Percentiles rank a stretch among this genome's conserved stretches.
Conservation (phyloP, 2,888 invertebrate genomes). For the Tetranychus truncatus region DNA sequence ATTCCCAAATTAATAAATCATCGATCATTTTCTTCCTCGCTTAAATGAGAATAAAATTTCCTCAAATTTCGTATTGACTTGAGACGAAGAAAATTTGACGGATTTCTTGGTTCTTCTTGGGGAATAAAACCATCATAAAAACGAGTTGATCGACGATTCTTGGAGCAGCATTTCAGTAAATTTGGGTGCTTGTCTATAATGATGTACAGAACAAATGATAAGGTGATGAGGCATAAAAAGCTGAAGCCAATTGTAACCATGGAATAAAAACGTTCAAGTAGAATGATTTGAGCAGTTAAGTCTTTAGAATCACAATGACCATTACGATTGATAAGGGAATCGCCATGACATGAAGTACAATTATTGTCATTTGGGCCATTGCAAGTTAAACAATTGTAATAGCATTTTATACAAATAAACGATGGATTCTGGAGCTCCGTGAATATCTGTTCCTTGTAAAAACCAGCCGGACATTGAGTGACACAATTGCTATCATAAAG, state of each 20-base stretch:
- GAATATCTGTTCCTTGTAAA: background rate
- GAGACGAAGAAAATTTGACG: background rate
- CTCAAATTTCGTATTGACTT: background rate
- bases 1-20: background rate
- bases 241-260: slow-evolving; percentile 14
- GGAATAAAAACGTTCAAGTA: slow-evolving; percentile 15
- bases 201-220: slow-evolving; percentile 16
- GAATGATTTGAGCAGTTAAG: slow-evolving; percentile 7
- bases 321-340: slow-evolving; percentile 16
- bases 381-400: slow-evolving; percentile 22
- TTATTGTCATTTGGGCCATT: slow-evolving; percentile 28
- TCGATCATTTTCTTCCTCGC: slow-evolving; percentile 9
- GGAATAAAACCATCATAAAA: background rate
- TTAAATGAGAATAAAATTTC: background rate
- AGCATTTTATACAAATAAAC: slow-evolving; percentile 11
- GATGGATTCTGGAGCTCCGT: background rate
- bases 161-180: background rate
- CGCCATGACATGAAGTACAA: slow-evolving; percentile 18
- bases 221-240: slow-evolving; percentile 14
- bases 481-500: background rate
- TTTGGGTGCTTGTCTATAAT: slow-evolving; percentile 12
- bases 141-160: background rate
- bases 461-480: background rate
- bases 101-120: background rate
- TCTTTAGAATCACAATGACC: slow-evolving; percentile 21